Evolutionary conservation across 1,140 invertebrate genomes (phyloP).

Genomic region (Carcinoscorpius rotundicauda): DNA sequence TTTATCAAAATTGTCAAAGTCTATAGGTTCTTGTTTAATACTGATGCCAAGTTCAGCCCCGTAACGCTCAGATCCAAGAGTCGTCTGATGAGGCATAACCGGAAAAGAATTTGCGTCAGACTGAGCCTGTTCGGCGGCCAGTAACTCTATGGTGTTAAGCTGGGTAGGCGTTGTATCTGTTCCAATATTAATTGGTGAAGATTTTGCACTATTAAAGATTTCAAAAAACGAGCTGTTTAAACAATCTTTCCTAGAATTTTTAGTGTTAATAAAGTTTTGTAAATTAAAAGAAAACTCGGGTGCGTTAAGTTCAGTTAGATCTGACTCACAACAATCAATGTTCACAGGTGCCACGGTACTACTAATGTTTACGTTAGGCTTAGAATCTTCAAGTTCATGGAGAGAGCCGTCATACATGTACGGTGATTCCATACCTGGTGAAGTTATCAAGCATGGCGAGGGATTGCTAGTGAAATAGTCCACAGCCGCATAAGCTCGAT

Average conservation of each 20-base stretch:
- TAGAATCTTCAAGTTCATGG: neutral
- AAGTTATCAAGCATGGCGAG: too few species aligned
- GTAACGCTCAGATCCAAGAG: constrained; percentile 19
- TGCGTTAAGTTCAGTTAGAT: constrained; percentile 22
- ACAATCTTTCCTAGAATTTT: constrained; percentile 8
- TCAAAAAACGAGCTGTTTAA: constrained; percentile 10
- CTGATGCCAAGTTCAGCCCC: constrained; percentile 16
- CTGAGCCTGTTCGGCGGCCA: neutral
- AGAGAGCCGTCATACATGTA: constrained; percentile 17
- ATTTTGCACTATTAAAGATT: constrained; percentile 9
- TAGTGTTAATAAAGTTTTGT: constrained; percentile 21
- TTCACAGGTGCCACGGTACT: neutral
- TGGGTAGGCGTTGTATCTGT: constrained; percentile 8
- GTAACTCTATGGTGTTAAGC: constrained; percentile 3
- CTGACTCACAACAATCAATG: constrained; percentile 12
- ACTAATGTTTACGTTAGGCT: neutral
- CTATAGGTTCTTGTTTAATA: constrained; percentile 22
- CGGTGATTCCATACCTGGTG: constrained; percentile 16
- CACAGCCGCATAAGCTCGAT: too few species aligned
- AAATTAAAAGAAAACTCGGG: constrained; percentile 24
- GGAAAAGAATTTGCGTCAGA: neutral
- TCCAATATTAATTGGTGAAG: constrained; percentile 3
- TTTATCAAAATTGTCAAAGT: neutral
- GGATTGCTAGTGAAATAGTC: too few species aligned
- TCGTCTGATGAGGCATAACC: constrained; percentile 22